phyloP scores from a whole-genome alignment of 2,797 vertebrate genomes.

The Lepus townsendii region DNA sequence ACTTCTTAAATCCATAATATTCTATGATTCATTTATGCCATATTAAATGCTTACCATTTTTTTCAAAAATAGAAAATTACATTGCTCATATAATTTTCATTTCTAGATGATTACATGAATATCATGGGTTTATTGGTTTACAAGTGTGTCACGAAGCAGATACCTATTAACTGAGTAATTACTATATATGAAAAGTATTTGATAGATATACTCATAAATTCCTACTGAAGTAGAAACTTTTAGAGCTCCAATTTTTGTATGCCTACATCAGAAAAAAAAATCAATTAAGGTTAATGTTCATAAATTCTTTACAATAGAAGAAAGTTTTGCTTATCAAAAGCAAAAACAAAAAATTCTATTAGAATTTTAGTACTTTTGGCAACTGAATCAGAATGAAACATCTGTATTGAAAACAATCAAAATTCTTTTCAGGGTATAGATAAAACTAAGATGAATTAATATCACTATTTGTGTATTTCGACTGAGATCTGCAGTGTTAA shows the following conservation, averaged over 20 bases:
- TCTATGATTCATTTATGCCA: conserved; percentile 66
- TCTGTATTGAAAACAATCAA: background rate
- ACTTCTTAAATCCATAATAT: conserved; percentile 80
- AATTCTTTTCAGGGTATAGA: background rate
- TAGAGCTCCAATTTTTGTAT: accelerated
- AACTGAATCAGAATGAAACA: background rate
- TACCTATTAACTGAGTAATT: background rate
- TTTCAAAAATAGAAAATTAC: conserved; percentile 55
- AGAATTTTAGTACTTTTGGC: background rate
- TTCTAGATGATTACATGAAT: background rate
- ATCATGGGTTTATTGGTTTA: background rate
- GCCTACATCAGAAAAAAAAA: background rate
- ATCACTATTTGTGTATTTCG: background rate
- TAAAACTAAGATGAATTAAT: background rate
- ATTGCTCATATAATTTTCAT: conserved; percentile 42
- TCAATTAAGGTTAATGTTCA: background rate
- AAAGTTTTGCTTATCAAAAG: background rate
- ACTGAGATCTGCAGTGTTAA: background rate
- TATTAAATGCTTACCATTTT: conserved; percentile 69
- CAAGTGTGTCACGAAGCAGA: background rate
- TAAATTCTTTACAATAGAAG: background rate
- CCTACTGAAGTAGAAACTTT: background rate
- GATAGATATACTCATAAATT: background rate
- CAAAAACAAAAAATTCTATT: background rate
- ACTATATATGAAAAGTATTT: background rate